These are phyloP conservation scores for Nezara viridula DNA, from an alignment of 2,888 invertebrate species.

Conservation along the genomic window DNA sequence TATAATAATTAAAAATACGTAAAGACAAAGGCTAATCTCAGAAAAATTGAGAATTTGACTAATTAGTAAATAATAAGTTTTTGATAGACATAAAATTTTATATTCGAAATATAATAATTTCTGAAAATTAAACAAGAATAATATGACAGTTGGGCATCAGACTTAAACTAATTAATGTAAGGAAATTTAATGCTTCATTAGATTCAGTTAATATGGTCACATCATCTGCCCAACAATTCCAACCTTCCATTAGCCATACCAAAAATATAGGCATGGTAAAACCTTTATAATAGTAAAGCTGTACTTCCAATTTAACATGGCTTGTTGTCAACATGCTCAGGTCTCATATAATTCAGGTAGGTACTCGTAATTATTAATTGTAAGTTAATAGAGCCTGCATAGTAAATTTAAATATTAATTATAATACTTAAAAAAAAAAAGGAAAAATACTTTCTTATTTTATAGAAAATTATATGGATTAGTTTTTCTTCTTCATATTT, in stretches of 20 bases:
- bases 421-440: too few species aligned
- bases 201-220: background rate
- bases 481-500: too few species aligned
- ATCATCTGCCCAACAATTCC: background rate
- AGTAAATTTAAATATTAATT: too few species aligned
- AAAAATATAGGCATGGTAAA: too few species aligned
- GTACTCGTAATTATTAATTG: too few species aligned
- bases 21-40: background rate
- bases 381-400: too few species aligned
- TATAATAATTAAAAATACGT: background rate
- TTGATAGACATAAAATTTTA: too few species aligned
- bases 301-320: background rate
- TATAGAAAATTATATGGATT: too few species aligned
- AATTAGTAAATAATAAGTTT: background rate
- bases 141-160: background rate
- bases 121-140: background rate
- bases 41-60: background rate
- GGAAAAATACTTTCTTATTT: too few species aligned
- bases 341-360: too few species aligned
- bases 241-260: background rate
- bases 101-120: background rate
- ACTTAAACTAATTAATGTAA: constrained; percentile 50
- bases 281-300: background rate
- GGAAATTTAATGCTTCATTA: background rate
- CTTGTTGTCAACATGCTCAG: background rate